A percentile compares a stretch with the other conserved stretches of the same genome.
phyloP scores from a whole-genome alignment of 1,140 invertebrate genomes.

The Zophobas morio region DNA sequence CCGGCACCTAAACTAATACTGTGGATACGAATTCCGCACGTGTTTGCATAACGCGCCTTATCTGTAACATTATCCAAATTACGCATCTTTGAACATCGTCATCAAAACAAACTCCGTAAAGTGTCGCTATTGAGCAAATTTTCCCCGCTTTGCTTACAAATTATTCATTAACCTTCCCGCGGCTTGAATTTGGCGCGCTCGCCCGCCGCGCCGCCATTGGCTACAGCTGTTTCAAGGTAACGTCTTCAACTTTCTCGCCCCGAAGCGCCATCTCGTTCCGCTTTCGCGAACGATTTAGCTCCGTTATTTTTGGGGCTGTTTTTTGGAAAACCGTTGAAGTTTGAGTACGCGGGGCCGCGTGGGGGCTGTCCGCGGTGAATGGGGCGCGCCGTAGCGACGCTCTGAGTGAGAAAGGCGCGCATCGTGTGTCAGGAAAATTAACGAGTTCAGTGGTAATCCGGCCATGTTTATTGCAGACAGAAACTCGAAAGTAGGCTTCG shows the following conservation, averaged over 20 bases:
- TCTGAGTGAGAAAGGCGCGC: not conserved
- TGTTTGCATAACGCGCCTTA: slow-evolving; percentile 14
- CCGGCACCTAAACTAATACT: no score
- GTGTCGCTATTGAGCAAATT: slow-evolving; percentile 27
- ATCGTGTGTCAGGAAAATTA: slow-evolving; percentile 45
- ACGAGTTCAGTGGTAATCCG: slow-evolving; percentile 51
- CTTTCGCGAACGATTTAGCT: slow-evolving; percentile 5
- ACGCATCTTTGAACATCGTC: slow-evolving; percentile 20
- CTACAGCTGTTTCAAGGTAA: slow-evolving; percentile 44
- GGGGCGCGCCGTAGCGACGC: not conserved
- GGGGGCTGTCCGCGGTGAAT: not conserved
- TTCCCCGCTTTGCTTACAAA: not conserved
- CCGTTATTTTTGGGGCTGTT: slow-evolving; percentile 19
- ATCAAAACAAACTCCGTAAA: slow-evolving; percentile 18
- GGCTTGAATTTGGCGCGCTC: not conserved
- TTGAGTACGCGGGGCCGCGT: not conserved
- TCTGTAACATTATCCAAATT: slow-evolving; percentile 8
- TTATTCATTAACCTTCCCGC: no score
- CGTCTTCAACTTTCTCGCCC: slow-evolving; percentile 35
- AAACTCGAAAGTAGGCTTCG: slow-evolving; percentile 64
- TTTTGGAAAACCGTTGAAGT: slow-evolving; percentile 23
- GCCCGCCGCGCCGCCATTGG: not conserved
- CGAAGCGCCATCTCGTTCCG: slow-evolving; percentile 45
- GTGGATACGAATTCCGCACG: not conserved
- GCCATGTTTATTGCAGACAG: slow-evolving; percentile 64